These are phyloP conservation scores for Fragum sueziense DNA, from an alignment of 2,888 invertebrate species.

Conservation along the genomic window DNA sequence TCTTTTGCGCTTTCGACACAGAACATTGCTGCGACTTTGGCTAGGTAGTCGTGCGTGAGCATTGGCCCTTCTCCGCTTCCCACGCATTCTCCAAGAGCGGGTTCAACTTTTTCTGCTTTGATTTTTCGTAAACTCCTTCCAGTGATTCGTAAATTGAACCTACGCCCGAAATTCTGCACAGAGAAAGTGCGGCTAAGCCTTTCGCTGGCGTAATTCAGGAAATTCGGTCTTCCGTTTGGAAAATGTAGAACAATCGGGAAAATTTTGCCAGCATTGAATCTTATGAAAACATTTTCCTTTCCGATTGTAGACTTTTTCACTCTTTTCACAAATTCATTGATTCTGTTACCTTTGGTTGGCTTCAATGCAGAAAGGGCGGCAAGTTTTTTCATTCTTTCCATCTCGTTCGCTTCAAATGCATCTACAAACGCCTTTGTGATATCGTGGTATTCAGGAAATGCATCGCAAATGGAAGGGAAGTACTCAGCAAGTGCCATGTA, in stretches of 20 bases:
- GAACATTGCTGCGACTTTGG: conserved; percentile 1
- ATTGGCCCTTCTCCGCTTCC: not conserved
- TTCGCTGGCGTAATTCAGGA: not conserved
- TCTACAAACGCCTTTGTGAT: conserved; percentile 9
- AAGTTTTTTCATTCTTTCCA: not conserved
- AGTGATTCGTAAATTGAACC: not conserved
- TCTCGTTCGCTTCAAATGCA: not conserved
- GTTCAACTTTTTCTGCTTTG: conserved; percentile 7
- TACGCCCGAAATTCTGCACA: not conserved
- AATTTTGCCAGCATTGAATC: not conserved
- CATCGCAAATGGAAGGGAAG: not conserved
- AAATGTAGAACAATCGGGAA: not conserved
- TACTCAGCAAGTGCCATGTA: not conserved
- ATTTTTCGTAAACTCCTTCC: not conserved
- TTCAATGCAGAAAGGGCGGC: not conserved
- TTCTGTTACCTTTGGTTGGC: not conserved
- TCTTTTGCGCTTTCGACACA: conserved; percentile 10
- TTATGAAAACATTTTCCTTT: not conserved
- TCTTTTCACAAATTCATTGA: not conserved
- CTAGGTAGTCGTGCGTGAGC: not conserved
- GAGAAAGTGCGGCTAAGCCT: not conserved
- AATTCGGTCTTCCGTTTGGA: not conserved
- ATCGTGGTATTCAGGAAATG: not conserved
- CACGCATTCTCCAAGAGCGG: not conserved
- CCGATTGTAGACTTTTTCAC: not conserved